Percentiles rank a stretch among this genome's conserved stretches.
phyloP scores from a whole-genome alignment of 2,888 invertebrate genomes.

The Cyclophora albipunctata region DNA sequence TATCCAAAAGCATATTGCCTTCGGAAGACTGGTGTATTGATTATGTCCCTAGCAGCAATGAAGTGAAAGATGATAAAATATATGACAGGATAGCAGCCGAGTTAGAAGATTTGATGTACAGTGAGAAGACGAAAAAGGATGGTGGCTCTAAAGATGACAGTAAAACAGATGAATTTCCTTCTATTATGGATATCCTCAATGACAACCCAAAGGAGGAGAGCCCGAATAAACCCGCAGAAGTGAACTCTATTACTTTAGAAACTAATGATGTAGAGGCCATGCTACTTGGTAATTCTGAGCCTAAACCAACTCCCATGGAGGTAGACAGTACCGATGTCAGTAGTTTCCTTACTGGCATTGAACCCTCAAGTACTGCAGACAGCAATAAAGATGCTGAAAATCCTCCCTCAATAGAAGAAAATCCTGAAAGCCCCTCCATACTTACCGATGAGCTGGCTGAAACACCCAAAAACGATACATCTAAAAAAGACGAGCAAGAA shows the following conservation, averaged over 20 bases:
- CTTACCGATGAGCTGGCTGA: constrained; percentile 33
- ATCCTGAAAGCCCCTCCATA: constrained; percentile 60
- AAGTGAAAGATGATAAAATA: constrained; percentile 64
- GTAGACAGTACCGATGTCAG: constrained; percentile 42
- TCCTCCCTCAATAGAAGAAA: constrained; percentile 24
- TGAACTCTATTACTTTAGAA: constrained; percentile 40
- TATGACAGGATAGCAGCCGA: constrained; percentile 71
- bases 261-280: constrained; percentile 68
- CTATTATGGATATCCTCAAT: constrained; percentile 69
- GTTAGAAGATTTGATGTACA: constrained; percentile 66
- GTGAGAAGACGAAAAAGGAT: constrained; percentile 43
- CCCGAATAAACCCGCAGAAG: constrained; percentile 30
- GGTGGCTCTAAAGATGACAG: constrained; percentile 47
- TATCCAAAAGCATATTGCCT: constrained; percentile 53
- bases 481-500: neutral
- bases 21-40: constrained; percentile 64
- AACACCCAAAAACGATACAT: neutral
- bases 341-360: constrained; percentile 40
- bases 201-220: constrained; percentile 34
- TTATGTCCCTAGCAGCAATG: constrained; percentile 57
- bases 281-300: constrained; percentile 50
- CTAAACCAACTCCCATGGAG: constrained; percentile 37
- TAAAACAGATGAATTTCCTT: constrained; percentile 61
- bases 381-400: constrained; percentile 3
- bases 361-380: constrained; percentile 14